Evolutionary conservation across 2,113 vertebrate species (phyloP).

Genomic region (Alouatta palliata): DNA sequence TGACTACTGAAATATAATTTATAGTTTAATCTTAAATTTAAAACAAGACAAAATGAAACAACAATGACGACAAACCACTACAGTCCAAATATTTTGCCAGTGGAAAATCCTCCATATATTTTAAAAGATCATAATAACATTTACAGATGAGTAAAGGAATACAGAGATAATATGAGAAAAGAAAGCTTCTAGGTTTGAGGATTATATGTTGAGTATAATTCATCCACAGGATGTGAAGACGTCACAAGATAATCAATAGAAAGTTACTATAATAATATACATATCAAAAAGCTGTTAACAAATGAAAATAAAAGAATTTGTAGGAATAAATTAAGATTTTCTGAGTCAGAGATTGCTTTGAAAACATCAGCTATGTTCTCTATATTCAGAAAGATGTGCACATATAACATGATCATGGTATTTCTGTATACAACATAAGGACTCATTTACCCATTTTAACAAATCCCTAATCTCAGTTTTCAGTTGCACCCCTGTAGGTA

Average conservation of each 20-base stretch:
- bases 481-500: fast-evolving
- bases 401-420: too few species aligned
- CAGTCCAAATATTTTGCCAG: background rate
- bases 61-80: background rate
- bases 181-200: background rate
- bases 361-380: background rate
- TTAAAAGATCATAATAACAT: background rate
- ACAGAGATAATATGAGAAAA: background rate
- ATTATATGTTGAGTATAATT: background rate
- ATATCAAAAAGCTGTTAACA: background rate
- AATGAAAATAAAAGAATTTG: background rate
- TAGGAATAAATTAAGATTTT: background rate
- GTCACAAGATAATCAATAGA: background rate
- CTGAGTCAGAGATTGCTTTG: background rate
- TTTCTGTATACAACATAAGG: background rate
- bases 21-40: background rate
- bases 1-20: background rate
- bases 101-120: background rate
- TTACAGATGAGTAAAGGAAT: background rate
- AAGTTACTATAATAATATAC: background rate
- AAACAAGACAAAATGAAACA: background rate
- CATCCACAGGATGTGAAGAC: background rate
- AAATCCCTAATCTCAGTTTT: background rate
- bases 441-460: background rate
- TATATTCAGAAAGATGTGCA: background rate